A percentile compares a stretch with the other conserved stretches of the same genome.
Evolutionary conservation across 2,888 invertebrate genomes (phyloP).

Genomic region (Catonia carolina): DNA sequence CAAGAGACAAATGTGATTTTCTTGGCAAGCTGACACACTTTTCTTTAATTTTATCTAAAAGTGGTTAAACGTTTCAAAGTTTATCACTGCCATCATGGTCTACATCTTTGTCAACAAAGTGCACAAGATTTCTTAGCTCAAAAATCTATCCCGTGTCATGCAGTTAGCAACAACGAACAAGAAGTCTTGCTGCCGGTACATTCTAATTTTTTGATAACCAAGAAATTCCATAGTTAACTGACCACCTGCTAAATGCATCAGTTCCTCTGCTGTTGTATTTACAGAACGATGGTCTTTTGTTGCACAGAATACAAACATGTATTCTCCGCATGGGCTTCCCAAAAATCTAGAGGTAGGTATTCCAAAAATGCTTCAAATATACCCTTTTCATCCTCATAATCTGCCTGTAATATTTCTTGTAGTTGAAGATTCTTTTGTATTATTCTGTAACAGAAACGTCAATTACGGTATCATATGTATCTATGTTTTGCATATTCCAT

Average conservation of each 20-base stretch:
- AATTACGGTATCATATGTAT: too few species aligned
- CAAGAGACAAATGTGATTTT: too few species aligned
- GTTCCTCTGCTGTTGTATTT: background rate
- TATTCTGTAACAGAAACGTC: too few species aligned
- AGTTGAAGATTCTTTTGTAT: too few species aligned
- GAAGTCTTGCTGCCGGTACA: background rate
- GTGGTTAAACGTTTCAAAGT: constrained; percentile 11
- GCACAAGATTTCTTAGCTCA: background rate
- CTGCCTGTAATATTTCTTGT: too few species aligned
- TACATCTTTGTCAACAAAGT: constrained; percentile 4
- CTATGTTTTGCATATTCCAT: too few species aligned
- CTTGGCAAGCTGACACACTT: constrained; percentile 1
- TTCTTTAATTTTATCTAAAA: background rate
- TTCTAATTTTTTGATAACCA: background rate
- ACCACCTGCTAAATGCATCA: background rate
- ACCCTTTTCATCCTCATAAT: too few species aligned
- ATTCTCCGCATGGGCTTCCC: background rate
- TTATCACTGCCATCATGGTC: background rate
- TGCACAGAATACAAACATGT: background rate
- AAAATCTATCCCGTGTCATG: constrained; percentile 2
- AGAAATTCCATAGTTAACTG: background rate
- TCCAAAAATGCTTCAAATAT: background rate
- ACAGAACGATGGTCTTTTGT: too few species aligned
- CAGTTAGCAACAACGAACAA: background rate
- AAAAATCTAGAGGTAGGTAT: background rate